Percentiles rank a stretch among this genome's conserved stretches.
These are phyloP conservation scores for Pomacea canaliculata DNA, from an alignment of 2,888 invertebrate genomes.

Conservation along the genomic window DNA sequence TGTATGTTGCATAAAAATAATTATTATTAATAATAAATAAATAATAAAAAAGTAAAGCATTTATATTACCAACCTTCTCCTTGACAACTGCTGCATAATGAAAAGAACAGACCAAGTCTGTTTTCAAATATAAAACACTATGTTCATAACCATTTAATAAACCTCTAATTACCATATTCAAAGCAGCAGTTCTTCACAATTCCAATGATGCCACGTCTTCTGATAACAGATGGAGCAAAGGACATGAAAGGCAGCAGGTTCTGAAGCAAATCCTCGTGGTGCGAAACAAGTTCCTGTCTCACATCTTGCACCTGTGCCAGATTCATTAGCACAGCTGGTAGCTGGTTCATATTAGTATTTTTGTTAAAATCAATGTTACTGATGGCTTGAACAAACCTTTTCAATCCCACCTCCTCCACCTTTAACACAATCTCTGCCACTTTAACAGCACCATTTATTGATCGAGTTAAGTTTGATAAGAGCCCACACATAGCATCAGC, in stretches of 20 bases:
- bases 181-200: conserved; percentile 88
- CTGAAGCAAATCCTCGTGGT: conserved; percentile 58
- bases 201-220: conserved; percentile 79
- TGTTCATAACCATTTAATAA: background rate
- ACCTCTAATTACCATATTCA: conserved; percentile 73
- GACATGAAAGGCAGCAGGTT: conserved; percentile 79
- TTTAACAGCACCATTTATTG: conserved; percentile 63
- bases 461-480: conserved; percentile 79
- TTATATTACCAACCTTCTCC: too few relatives aligned
- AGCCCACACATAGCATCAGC: conserved; percentile 87
- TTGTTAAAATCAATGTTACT: conserved; percentile 78
- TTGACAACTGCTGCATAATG: too few relatives aligned
- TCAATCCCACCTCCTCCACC: conserved; percentile 70
- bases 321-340: conserved; percentile 75
- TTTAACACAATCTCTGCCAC: conserved; percentile 64
- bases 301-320: conserved; percentile 72
- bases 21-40: too few relatives aligned
- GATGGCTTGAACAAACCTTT: conserved; percentile 78
- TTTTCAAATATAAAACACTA: background rate
- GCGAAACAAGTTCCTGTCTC: conserved; percentile 56
- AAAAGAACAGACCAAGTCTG: too few relatives aligned
- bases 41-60: too few relatives aligned
- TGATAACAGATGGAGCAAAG: conserved; percentile 77
- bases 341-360: conserved; percentile 75
- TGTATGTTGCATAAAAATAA: too few relatives aligned